phyloP scores from a whole-genome alignment of 1,140 invertebrate species.

The Dinoponera quadriceps region DNA sequence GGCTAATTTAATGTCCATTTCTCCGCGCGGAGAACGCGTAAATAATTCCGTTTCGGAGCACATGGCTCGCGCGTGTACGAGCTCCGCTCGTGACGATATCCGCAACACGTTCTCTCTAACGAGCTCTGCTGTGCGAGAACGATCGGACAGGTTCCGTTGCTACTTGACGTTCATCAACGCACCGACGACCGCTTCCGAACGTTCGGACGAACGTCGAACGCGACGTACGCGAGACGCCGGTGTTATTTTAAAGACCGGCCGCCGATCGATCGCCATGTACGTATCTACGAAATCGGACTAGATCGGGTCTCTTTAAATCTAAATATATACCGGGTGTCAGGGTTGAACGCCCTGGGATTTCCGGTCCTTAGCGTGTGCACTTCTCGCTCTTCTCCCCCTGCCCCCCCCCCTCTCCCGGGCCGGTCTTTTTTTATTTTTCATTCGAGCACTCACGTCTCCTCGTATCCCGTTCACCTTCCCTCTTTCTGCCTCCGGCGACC shows the following conservation, averaged over 20 bases:
- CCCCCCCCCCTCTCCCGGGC: slow-evolving; percentile 42
- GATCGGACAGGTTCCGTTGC: not conserved
- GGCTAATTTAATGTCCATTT: slow-evolving; percentile 50
- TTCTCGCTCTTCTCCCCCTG: slow-evolving; percentile 73
- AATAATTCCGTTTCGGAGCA: slow-evolving; percentile 37
- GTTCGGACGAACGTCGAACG: not conserved
- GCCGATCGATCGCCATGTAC: slow-evolving; percentile 12
- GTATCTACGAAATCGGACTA: slow-evolving; percentile 75
- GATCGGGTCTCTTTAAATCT: slow-evolving; percentile 81
- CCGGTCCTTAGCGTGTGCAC: slow-evolving; percentile 79
- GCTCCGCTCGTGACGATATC: not conserved
- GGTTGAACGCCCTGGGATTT: slow-evolving; percentile 84
- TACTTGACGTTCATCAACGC: not conserved
- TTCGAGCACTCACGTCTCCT: slow-evolving; percentile 59
- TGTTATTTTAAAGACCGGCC: slow-evolving; percentile 5
- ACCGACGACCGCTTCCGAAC: not conserved
- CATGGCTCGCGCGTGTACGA: slow-evolving; percentile 6
- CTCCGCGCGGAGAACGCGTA: not conserved
- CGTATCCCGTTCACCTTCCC: slow-evolving; percentile 59
- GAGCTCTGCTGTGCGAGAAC: not conserved
- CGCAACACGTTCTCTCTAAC: not conserved
- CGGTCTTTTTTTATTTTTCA: slow-evolving; percentile 69
- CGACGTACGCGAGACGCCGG: not conserved
- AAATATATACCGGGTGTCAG: slow-evolving; percentile 79
- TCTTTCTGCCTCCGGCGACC: slow-evolving; percentile 60